Evolutionary conservation across 2,888 invertebrate species (phyloP).

Genomic region (Cephus rjabovi): DNA sequence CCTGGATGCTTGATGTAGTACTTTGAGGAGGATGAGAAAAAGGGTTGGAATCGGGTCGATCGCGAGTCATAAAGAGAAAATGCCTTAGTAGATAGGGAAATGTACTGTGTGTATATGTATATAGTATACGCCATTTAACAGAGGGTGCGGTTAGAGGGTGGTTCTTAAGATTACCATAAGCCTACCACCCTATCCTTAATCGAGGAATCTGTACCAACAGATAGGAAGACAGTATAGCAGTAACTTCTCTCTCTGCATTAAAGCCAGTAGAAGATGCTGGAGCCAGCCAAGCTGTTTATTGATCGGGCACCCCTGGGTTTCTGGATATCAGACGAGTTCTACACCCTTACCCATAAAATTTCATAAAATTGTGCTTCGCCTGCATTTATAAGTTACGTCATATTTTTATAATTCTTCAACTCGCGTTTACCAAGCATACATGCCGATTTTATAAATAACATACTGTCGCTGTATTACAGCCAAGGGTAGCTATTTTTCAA

Average conservation of each 20-base stretch:
- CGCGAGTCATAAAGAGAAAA: background rate
- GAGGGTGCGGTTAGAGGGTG: background rate
- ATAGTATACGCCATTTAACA: background rate
- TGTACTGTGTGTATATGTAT: background rate
- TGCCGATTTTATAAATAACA: background rate
- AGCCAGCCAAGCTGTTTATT: slow-evolving; percentile 49
- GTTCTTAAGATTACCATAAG: background rate
- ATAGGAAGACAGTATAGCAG: slow-evolving; percentile 9
- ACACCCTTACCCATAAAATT: background rate
- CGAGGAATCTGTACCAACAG: background rate
- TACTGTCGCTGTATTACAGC: background rate
- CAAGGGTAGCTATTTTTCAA: background rate
- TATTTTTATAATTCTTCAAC: background rate
- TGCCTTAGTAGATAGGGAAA: background rate
- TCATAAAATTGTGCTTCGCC: background rate
- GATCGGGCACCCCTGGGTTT: slow-evolving; percentile 41
- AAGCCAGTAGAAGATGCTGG: slow-evolving; percentile 31
- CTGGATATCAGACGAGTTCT: slow-evolving; percentile 10
- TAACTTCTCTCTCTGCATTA: slow-evolving; percentile 26
- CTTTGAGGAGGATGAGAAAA: background rate
- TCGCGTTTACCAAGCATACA: background rate
- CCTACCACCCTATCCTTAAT: background rate
- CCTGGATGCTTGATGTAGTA: background rate
- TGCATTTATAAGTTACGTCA: background rate
- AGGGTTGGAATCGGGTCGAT: background rate